Percentiles rank a stretch among this genome's conserved stretches.
These are phyloP conservation scores for Thoracochromis brauschi DNA, from an alignment of 2,113 vertebrate species.

Conservation along the genomic window DNA sequence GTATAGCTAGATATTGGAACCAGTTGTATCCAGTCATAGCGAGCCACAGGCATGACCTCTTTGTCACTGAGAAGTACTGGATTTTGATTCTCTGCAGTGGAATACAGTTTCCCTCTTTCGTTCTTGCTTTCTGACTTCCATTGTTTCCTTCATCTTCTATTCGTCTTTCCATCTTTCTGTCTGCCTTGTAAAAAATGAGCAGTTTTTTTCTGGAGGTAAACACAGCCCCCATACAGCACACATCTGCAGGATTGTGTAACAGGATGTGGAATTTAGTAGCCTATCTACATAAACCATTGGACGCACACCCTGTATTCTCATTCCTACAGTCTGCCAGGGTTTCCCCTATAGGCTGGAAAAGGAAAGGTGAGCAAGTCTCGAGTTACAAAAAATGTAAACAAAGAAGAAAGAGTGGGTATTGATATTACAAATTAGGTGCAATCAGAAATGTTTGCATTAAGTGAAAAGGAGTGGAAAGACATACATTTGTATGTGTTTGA, in stretches of 20 bases:
- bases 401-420: background rate
- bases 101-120: background rate
- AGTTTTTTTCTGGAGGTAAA: background rate
- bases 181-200: background rate
- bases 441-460: background rate
- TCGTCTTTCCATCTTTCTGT: background rate
- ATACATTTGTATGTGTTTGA: background rate
- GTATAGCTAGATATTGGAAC: slow-evolving; percentile 8
- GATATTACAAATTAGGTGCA: background rate
- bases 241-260: slow-evolving; percentile 52
- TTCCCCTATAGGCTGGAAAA: background rate
- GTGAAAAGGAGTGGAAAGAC: background rate
- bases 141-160: background rate
- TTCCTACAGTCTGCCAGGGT: background rate
- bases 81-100: background rate
- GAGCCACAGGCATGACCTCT: background rate
- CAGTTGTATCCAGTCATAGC: slow-evolving; percentile 18
- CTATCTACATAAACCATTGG: slow-evolving; percentile 28
- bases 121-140: background rate
- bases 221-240: slow-evolving; percentile 24
- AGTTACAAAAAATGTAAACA: background rate
- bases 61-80: background rate
- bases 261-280: slow-evolving; percentile 39
- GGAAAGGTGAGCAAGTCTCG: background rate
- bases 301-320: background rate